Base-by-base conservation (phyloP, 2,888 invertebrate species). In the Oscheius sp. region DNA sequence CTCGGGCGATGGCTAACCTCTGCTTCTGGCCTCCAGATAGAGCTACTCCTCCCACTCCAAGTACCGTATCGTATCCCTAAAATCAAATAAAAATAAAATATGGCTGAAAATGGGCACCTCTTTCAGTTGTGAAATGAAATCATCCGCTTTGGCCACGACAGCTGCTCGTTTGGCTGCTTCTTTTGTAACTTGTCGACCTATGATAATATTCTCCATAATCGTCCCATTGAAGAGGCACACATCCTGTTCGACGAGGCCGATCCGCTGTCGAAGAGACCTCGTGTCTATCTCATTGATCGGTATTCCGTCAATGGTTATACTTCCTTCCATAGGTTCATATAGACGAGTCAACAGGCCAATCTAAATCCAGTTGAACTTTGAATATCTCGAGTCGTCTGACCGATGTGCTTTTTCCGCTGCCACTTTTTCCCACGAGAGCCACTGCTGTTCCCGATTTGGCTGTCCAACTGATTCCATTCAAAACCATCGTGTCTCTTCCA, bases 1-100 rank as follows among this genome's bases (percentile, higher is more conserved):
- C 76, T 88, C 83, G 16, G 86, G 89, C 53, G 88, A 89, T 53
- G 87, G 89, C 69, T 87, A 85, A 72, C 88, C 81, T 77, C 79
- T 89, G 89, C 74, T 89, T 89, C 80, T 89, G 89, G 0, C 89
- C 89, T 29, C 89, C 89, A 49, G 89, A 89, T 46, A 89, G 76
- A 69, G 87, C 88, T 0, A 85, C 75, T 27, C 89, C 89, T 64
- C 88, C 88, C 61, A 88, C 87, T 16, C 89, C 89, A 23, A 87
- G 77, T 68, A 86, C 69, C 7, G 89, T 88, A 16, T 87, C 69
- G 72, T 77, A 75, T 12, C 78, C 77, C 66, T 76, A 45, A 69
- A 69, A n/a, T n/a, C n/a, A n/a, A 64, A 9, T 70, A 1, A 16
- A 2, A 7, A 29, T 58, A 13, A 49, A 6, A 7, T 56, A 2